Evolutionary conservation across 2,888 invertebrate species (phyloP).

Genomic region (Eubasilissa splendida): DNA sequence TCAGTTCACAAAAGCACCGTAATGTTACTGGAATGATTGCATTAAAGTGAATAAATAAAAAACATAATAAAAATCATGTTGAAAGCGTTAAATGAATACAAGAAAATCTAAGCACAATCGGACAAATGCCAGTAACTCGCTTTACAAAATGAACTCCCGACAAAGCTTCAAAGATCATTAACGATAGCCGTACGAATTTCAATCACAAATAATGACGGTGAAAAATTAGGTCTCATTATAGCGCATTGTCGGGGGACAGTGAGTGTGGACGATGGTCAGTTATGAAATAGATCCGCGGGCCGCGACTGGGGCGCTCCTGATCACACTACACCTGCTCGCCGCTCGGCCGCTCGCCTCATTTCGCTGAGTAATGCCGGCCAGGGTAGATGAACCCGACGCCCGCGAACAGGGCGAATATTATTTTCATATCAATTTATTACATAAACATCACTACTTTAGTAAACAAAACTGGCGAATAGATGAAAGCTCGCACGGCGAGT

Average conservation of each 20-base stretch:
- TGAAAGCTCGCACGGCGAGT: too few relatives aligned
- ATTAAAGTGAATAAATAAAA: too few relatives aligned
- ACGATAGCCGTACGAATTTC: slow-evolving; percentile 37
- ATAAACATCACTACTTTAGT: too few relatives aligned
- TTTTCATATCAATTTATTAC: too few relatives aligned
- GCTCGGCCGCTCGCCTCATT: slow-evolving; percentile 42
- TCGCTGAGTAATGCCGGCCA: slow-evolving; percentile 44
- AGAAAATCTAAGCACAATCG: neutral
- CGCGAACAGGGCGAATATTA: neutral
- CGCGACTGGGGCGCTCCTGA: slow-evolving; percentile 32
- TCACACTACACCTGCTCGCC: slow-evolving; percentile 47
- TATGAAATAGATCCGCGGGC: slow-evolving; percentile 25
- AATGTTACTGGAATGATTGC: too few relatives aligned
- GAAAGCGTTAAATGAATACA: neutral
- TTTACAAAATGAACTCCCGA: slow-evolving; percentile 38
- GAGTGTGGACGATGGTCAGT: slow-evolving; percentile 16
- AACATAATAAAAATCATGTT: too few relatives aligned
- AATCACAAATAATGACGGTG: slow-evolving; percentile 40
- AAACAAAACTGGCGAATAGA: too few relatives aligned
- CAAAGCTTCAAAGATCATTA: slow-evolving; percentile 41
- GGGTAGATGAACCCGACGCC: slow-evolving; percentile 5
- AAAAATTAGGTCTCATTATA: slow-evolving; percentile 48
- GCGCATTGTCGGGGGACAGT: slow-evolving; percentile 40
- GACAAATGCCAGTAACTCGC: slow-evolving; percentile 14
- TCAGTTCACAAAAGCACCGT: too few relatives aligned